Conservation (phyloP, 37 sponge, comb jelly and placozoan genomes). For the Ianthella basta region DNA sequence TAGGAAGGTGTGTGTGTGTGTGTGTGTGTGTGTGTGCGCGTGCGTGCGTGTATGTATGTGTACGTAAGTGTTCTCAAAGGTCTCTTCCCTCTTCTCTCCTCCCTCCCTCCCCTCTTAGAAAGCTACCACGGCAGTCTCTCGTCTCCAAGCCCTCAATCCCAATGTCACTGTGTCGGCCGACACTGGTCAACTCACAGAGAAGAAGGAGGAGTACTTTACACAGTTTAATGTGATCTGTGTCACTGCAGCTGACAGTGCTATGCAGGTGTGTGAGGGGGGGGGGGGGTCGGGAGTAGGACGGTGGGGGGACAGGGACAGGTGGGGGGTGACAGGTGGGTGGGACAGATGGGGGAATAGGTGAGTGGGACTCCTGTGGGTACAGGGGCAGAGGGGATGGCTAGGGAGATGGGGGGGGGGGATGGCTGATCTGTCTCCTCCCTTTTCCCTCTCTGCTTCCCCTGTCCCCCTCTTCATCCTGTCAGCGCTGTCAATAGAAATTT, state of each 20-base stretch:
- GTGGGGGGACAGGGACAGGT: too few species aligned
- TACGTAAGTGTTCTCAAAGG: not conserved
- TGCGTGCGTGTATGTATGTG: not conserved
- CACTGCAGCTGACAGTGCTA: not conserved
- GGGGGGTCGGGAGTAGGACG: too few species aligned
- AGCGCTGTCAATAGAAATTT: too few species aligned
- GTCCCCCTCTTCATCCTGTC: too few species aligned
- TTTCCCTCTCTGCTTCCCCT: too few species aligned
- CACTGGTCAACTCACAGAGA: constrained; percentile 50
- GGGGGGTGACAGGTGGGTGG: too few species aligned
- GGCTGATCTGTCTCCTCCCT: too few species aligned
- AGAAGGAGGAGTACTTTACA: constrained; percentile 68
- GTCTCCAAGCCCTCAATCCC: constrained; percentile 77
- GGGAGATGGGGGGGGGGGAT: too few species aligned
- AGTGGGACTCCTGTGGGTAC: too few species aligned
- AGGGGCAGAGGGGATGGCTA: too few species aligned
- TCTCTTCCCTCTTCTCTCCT: not conserved
- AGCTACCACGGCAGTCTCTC: constrained; percentile 60
- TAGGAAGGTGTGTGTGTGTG: constrained; percentile 22
- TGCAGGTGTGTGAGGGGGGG: too few species aligned
- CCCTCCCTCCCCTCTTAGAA: constrained; percentile 60
- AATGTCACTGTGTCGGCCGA: constrained; percentile 71
- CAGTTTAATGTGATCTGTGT: constrained; percentile 79
- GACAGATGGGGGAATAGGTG: too few species aligned
- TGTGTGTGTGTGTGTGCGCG: not conserved